A percentile compares a stretch with the other conserved stretches of the same genome.
Evolutionary conservation across 2,113 vertebrate species (phyloP).

Genomic region (Accipiter cooperii): DNA sequence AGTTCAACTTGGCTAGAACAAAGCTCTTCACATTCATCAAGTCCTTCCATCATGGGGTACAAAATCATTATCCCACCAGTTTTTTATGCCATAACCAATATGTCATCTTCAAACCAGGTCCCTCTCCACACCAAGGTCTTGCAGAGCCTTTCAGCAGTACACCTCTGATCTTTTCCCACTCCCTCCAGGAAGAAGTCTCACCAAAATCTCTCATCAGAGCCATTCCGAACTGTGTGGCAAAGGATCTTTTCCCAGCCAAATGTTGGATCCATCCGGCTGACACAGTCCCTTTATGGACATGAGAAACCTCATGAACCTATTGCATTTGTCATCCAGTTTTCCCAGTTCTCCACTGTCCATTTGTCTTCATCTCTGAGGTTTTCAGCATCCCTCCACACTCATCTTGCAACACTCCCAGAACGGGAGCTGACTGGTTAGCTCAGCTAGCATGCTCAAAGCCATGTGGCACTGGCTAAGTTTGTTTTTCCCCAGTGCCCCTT

Average conservation of each 20-base stretch:
- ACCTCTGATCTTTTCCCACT: neutral
- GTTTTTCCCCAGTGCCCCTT: neutral
- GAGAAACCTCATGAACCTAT: neutral
- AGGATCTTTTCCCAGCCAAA: neutral
- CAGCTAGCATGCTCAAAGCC: neutral
- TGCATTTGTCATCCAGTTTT: neutral
- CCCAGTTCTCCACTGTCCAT: neutral
- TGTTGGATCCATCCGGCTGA: neutral
- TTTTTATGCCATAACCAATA: neutral
- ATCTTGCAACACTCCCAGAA: neutral
- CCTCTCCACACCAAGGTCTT: neutral
- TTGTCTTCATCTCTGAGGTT: neutral
- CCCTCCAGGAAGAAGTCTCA: neutral
- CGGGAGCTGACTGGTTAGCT: neutral
- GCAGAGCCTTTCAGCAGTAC: neutral
- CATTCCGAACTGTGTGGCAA: neutral
- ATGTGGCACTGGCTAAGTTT: accelerated
- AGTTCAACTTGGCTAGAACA: neutral
- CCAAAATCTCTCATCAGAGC: neutral
- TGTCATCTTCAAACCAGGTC: neutral
- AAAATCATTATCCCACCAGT: neutral
- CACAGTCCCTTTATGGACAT: neutral
- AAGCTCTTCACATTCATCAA: neutral
- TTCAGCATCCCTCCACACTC: neutral
- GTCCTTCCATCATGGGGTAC: neutral